Conservation (phyloP, 2,113 vertebrate species). For the Promerops cafer region DNA sequence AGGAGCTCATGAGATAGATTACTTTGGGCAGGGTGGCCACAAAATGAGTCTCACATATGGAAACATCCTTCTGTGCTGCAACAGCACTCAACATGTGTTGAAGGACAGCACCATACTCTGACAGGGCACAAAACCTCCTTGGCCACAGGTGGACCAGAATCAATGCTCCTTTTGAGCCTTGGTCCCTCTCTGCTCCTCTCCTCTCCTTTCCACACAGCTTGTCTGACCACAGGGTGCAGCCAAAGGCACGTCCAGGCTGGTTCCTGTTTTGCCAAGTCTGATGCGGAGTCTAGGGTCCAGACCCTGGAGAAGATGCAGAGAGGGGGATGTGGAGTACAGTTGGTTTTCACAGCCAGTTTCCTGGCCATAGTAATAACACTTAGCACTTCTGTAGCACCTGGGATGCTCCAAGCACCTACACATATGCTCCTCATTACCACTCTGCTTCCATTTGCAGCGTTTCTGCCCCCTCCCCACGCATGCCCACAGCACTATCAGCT, state of each 20-base stretch:
- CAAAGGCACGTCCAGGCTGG: background rate
- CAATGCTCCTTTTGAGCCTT: background rate
- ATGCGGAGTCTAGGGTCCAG: background rate
- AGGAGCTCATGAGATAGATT: background rate
- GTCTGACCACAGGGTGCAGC: background rate
- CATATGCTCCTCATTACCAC: slow-evolving; percentile 39
- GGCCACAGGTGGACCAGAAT: background rate
- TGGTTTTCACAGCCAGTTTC: slow-evolving; percentile 29
- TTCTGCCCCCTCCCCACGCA: background rate
- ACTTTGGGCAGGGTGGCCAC: background rate
- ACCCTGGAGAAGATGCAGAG: background rate
- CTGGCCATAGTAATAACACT: slow-evolving; percentile 38
- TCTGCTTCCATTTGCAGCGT: background rate
- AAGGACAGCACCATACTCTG: background rate
- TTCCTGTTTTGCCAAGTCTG: background rate
- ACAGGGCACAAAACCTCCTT: too few relatives aligned
- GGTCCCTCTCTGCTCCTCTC: background rate
- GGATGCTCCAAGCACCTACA: slow-evolving; percentile 14
- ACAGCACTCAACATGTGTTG: background rate
- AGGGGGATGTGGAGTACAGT: background rate
- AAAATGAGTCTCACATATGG: background rate
- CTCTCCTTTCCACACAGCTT: background rate
- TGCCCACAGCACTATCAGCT: background rate
- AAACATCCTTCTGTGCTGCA: background rate
- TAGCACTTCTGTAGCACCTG: slow-evolving; percentile 46